Evolutionary conservation across 2,797 vertebrate genomes (phyloP).

Genomic region (Momotus momota): DNA sequence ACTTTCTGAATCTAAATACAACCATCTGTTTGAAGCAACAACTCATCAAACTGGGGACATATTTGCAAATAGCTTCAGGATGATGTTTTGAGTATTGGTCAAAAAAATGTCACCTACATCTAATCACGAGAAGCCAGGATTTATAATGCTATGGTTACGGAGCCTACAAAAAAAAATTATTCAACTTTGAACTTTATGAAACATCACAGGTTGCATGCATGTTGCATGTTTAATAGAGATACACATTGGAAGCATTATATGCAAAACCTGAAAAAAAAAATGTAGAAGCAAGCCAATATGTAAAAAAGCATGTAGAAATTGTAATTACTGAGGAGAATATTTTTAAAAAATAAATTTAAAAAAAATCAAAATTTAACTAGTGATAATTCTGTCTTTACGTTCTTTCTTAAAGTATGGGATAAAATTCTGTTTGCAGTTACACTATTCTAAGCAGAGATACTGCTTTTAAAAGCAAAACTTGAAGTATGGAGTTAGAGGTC

Average conservation of each 20-base stretch:
- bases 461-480: background rate
- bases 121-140: background rate
- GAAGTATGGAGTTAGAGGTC: background rate
- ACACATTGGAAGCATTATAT: background rate
- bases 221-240: background rate
- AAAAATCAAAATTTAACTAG: background rate
- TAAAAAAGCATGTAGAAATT: background rate
- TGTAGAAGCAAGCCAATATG: background rate
- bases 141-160: background rate
- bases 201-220: background rate
- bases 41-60: background rate
- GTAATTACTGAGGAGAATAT: background rate
- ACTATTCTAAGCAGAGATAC: background rate
- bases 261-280: background rate
- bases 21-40: background rate
- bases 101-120: background rate
- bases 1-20: background rate
- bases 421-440: background rate
- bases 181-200: background rate
- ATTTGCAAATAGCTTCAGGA: background rate
- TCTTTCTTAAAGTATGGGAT: background rate
- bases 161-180: background rate
- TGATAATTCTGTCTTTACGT: background rate
- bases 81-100: background rate
- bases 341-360: background rate